These are phyloP conservation scores for Cheilosia vernalis DNA, from an alignment of 2,888 invertebrate genomes.

Conservation along the genomic window DNA sequence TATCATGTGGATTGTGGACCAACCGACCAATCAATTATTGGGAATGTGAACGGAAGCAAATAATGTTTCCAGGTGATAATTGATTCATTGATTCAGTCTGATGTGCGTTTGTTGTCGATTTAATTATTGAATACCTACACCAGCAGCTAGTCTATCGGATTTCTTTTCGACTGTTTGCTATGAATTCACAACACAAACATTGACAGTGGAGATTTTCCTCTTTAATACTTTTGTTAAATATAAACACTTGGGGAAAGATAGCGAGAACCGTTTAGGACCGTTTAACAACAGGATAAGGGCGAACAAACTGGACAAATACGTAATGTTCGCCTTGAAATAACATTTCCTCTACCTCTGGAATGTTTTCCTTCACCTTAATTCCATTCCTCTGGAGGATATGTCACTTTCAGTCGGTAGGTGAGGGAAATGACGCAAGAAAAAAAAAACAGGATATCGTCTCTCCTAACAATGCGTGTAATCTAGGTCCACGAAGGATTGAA, in stretches of 20 bases:
- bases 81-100: slow-evolving; percentile 29
- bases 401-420: slow-evolving; percentile 5
- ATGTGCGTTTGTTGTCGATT: slow-evolving; percentile 6
- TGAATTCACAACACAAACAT: slow-evolving; percentile 46
- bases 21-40: slow-evolving; percentile 51
- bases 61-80: slow-evolving; percentile 43
- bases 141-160: background rate
- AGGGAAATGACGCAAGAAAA: slow-evolving; percentile 11
- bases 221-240: slow-evolving; percentile 54
- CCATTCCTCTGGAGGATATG: slow-evolving; percentile 41
- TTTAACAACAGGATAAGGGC: background rate
- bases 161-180: background rate
- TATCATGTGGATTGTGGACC: background rate
- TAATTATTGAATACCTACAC: background rate
- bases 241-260: slow-evolving; percentile 13
- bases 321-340: slow-evolving; percentile 46
- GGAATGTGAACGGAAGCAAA: slow-evolving; percentile 22
- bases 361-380: slow-evolving; percentile 46
- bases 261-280: background rate
- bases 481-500: slow-evolving; percentile 29
- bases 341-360: slow-evolving; percentile 31
- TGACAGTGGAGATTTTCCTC: slow-evolving; percentile 38
- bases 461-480: slow-evolving; percentile 59
- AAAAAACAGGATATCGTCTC: slow-evolving; percentile 35
- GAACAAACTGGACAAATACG: slow-evolving; percentile 33